Evolutionary conservation across 1,140 invertebrate species (phyloP).

Genomic region (Chionoecetes opilio): DNA sequence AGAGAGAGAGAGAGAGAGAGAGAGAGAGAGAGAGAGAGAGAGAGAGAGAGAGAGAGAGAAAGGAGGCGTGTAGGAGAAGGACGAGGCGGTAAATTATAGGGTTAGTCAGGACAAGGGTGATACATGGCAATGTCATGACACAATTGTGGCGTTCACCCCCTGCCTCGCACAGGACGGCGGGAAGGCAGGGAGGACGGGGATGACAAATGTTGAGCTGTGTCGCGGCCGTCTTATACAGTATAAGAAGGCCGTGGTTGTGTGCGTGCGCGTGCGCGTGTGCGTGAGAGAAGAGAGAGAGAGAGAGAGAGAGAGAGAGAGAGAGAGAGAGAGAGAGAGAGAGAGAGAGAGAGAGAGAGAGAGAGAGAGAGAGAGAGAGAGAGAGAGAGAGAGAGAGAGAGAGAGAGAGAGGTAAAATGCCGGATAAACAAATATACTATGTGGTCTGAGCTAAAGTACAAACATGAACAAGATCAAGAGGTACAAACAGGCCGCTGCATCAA

Average conservation of each 20-base stretch:
- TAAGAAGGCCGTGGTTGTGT: no score
- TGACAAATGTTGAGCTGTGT: neutral
- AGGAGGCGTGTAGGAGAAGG: neutral
- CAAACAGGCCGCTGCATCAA: no score
- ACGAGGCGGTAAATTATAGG: neutral
- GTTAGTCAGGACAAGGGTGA: neutral
- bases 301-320: constrained; percentile 56
- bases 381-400: no score
- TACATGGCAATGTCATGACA: neutral
- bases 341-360: neutral
- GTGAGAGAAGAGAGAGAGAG: constrained; percentile 34
- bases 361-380: neutral
- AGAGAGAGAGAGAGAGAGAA: constrained; percentile 52
- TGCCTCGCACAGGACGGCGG: neutral
- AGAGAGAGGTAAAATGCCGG: no score
- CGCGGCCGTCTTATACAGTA: no score
- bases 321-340: constrained; percentile 36
- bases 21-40: constrained; percentile 56
- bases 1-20: constrained; percentile 50
- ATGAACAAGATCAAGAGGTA: no score
- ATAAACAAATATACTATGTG: no score
- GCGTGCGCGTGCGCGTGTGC: neutral
- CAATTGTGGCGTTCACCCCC: neutral
- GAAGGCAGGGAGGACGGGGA: neutral
- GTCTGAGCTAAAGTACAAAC: no score